phyloP scores from a whole-genome alignment of 2,888 invertebrate genomes.

The Sarcophaga caerulescens region DNA sequence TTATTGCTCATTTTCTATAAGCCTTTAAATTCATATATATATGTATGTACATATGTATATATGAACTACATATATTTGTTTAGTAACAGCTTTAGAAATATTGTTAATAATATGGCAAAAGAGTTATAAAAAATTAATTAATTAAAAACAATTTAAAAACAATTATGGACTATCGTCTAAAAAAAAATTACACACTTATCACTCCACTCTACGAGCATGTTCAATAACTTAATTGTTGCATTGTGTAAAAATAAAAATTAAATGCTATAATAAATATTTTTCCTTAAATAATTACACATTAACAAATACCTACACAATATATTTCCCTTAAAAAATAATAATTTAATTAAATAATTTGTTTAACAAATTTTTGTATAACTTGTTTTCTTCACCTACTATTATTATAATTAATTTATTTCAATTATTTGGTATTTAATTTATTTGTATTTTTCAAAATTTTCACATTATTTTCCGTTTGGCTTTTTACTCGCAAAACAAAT shows the following conservation, averaged over 20 bases:
- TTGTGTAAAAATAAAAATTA: conserved; percentile 26
- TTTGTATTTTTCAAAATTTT: conserved; percentile 46
- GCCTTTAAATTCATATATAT: no score
- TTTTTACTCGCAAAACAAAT: conserved; percentile 39
- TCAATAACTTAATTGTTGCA: conserved; percentile 5
- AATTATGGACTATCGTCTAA: no score
- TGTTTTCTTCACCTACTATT: background rate
- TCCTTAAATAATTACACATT: conserved; percentile 54
- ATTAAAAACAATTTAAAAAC: no score
- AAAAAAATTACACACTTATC: no score
- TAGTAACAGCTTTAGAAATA: no score
- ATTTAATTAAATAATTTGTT: background rate
- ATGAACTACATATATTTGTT: no score
- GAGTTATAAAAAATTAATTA: no score
- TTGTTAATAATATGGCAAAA: no score
- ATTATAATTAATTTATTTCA: conserved; percentile 25
- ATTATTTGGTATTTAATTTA: background rate
- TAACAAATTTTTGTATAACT: conserved; percentile 27
- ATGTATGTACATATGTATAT: no score
- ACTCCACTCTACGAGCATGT: background rate
- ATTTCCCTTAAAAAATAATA: background rate
- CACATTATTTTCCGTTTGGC: conserved; percentile 46
- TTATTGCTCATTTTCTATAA: no score
- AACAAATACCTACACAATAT: conserved; percentile 57
- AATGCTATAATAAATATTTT: conserved; percentile 47